Evolutionary conservation across 1,140 invertebrate species (phyloP).

Genomic region (Apis florea): DNA sequence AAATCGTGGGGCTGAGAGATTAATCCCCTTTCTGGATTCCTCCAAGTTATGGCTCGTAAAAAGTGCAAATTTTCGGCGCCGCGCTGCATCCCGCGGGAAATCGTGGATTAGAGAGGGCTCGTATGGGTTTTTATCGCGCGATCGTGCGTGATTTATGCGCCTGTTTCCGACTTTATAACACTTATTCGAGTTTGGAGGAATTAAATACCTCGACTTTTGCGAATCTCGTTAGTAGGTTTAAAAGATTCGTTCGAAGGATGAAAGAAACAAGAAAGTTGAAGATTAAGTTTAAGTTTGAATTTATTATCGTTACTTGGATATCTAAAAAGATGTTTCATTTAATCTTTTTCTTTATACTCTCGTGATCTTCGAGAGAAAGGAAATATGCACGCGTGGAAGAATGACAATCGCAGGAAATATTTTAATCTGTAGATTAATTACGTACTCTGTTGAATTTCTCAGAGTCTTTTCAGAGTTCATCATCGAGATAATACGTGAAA

Average conservation of each 20-base stretch:
- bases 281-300: no score
- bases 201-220: no score
- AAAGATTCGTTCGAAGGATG: no score
- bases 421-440: background rate
- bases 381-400: no score
- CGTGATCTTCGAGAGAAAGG: no score
- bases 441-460: slow-evolving; percentile 33
- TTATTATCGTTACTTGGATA: no score
- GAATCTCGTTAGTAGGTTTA: no score
- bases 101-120: no score
- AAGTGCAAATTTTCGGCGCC: slow-evolving; percentile 60
- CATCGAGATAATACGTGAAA: slow-evolving; percentile 32
- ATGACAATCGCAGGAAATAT: background rate
- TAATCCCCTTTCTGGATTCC: slow-evolving; percentile 57
- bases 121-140: background rate
- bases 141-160: background rate
- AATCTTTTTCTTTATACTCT: no score
- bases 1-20: slow-evolving; percentile 61
- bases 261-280: no score
- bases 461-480: slow-evolving; percentile 5
- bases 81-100: slow-evolving; percentile 13
- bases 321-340: no score
- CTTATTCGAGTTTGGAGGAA: no score
- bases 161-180: background rate
- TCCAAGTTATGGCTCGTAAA: slow-evolving; percentile 66